Evolutionary conservation across 2,113 vertebrate species (phyloP).

Genomic region (Platysternon megacephalum): DNA sequence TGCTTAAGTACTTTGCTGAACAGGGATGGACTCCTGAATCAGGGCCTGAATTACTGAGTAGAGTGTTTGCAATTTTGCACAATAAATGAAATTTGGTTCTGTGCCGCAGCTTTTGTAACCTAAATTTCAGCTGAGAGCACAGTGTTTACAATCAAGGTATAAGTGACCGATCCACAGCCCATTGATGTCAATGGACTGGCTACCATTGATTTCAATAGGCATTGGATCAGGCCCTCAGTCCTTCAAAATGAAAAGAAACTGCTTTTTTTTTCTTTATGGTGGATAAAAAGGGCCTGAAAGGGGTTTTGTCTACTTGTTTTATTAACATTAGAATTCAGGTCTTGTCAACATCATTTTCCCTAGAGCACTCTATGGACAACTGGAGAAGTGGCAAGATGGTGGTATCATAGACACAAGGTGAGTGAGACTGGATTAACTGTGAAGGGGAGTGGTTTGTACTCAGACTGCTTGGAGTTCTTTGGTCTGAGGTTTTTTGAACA

Average conservation of each 20-base stretch:
- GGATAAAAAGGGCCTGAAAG: background rate
- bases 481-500: background rate
- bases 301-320: background rate
- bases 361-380: background rate
- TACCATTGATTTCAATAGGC: background rate
- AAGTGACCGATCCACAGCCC: background rate
- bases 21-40: background rate
- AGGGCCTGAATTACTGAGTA: background rate
- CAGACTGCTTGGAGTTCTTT: background rate
- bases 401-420: background rate
- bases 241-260: background rate
- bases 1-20: background rate
- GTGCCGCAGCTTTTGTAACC: too few relatives aligned
- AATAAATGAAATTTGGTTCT: rapidly evolving
- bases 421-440: background rate
- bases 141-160: background rate
- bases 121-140: background rate
- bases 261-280: background rate
- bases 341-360: background rate
- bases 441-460: background rate
- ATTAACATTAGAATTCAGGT: background rate
- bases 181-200: background rate
- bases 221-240: background rate
- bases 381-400: background rate
- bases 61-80: rapidly evolving